Percentiles rank a stretch among this genome's conserved stretches.
phyloP scores from a whole-genome alignment of 1,140 invertebrate species.

The Palaemon carinicauda region DNA sequence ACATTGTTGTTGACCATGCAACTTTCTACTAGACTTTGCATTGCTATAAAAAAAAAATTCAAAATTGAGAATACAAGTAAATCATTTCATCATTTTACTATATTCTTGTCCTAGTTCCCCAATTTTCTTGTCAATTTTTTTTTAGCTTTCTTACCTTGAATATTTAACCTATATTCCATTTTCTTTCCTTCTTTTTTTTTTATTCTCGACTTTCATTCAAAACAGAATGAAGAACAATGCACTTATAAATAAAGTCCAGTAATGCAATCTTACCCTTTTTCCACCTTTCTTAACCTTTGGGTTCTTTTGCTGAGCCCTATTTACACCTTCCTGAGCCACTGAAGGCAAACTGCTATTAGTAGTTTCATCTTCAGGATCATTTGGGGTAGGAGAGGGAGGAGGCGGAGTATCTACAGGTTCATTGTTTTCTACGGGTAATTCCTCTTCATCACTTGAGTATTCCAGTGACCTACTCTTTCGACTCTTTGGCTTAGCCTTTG shows the following conservation, averaged over 20 bases:
- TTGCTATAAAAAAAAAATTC: no score
- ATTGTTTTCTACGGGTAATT: slow-evolving; percentile 12
- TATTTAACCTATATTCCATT: no score
- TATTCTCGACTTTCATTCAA: no score
- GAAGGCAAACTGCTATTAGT: slow-evolving; percentile 14
- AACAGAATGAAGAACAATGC: no score
- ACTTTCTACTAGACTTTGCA: no score
- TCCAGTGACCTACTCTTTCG: slow-evolving; percentile 18
- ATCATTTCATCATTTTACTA: no score
- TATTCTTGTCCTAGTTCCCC: no score
- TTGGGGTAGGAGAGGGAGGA: background rate
- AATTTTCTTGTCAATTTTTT: no score
- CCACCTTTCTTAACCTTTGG: slow-evolving; percentile 32
- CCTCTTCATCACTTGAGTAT: slow-evolving; percentile 28
- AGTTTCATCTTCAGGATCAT: background rate
- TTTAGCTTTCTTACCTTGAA: no score
- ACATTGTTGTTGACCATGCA: no score
- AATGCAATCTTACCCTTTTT: slow-evolving; percentile 25
- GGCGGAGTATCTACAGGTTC: background rate
- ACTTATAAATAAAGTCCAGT: background rate
- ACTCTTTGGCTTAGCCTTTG: slow-evolving; percentile 14
- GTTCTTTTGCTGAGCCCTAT: slow-evolving; percentile 37
- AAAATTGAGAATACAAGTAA: no score
- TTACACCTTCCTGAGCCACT: background rate
- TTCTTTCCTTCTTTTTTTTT: no score